phyloP scores from a whole-genome alignment of 1,140 invertebrate species.

The Conus betulinus region DNA sequence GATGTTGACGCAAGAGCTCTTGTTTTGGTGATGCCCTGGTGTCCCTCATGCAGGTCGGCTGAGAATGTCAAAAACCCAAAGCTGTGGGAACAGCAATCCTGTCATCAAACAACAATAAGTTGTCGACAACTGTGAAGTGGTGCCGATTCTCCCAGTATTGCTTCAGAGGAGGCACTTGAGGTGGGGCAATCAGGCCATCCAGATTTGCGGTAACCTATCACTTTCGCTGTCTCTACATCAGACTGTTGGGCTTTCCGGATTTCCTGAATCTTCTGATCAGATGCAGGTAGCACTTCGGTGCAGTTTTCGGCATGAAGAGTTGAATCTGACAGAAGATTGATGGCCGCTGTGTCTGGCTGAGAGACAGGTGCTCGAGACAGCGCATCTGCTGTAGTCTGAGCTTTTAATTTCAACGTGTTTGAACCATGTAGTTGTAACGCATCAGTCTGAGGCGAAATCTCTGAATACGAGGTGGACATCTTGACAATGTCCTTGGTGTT shows the following conservation, averaged over 20 bases:
- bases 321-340: neutral
- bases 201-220: neutral
- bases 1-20: constrained; percentile 30
- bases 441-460: neutral
- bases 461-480: neutral
- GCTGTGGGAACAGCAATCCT: constrained; percentile 22
- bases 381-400: neutral
- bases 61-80: constrained; percentile 5
- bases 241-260: neutral
- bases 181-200: constrained; percentile 2
- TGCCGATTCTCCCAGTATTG: constrained; percentile 39
- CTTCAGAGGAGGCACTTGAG: neutral
- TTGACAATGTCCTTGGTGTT: neutral
- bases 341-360: neutral
- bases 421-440: neutral
- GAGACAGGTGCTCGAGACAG: neutral
- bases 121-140: constrained; percentile 44
- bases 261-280: neutral
- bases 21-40: constrained; percentile 27
- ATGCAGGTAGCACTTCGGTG: neutral
- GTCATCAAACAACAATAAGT: constrained; percentile 33
- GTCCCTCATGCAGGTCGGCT: constrained; percentile 16
- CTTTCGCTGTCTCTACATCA: neutral
- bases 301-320: neutral
- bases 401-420: neutral